Evolutionary conservation across 2,888 invertebrate genomes (phyloP).

Genomic region (Drosophila greeni): DNA sequence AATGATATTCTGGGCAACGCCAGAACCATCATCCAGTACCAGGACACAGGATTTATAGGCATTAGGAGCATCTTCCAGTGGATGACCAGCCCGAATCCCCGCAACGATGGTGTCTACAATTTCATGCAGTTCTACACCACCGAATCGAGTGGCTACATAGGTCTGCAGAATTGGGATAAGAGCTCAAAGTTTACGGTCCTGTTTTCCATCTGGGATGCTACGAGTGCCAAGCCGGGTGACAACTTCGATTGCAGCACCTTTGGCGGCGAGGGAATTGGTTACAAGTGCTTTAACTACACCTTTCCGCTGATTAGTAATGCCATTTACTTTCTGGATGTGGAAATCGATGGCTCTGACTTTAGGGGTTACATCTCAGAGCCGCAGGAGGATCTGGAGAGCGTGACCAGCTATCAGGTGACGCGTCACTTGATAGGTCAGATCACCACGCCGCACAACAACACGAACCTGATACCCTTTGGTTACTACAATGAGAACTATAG

Average conservation of each 20-base stretch:
- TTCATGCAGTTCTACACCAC: conserved; percentile 29
- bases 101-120: conserved; percentile 35
- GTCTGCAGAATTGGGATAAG: conserved; percentile 25
- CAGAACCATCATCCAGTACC: conserved; percentile 21
- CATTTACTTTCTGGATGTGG: conserved; percentile 32
- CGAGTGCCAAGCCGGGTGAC: neutral
- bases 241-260: conserved; percentile 27
- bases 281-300: conserved; percentile 24
- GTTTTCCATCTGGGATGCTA: conserved; percentile 32
- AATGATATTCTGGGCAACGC: conserved; percentile 31
- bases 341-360: conserved; percentile 23
- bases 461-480: conserved; percentile 23
- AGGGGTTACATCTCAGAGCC: conserved; percentile 29
- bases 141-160: conserved; percentile 31
- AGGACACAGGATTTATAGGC: conserved; percentile 20
- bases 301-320: conserved; percentile 29
- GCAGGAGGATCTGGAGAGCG: conserved; percentile 18
- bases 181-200: conserved; percentile 28
- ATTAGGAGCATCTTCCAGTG: conserved; percentile 25
- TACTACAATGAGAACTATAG: conserved; percentile 34
- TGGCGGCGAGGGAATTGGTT: conserved; percentile 29
- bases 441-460: conserved; percentile 4
- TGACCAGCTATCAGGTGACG: conserved; percentile 7
- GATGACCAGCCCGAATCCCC: conserved; percentile 21
- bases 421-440: conserved; percentile 29